These are phyloP conservation scores for Sternotherus odoratus DNA, from an alignment of 2,797 vertebrate genomes.

Conservation along the genomic window DNA sequence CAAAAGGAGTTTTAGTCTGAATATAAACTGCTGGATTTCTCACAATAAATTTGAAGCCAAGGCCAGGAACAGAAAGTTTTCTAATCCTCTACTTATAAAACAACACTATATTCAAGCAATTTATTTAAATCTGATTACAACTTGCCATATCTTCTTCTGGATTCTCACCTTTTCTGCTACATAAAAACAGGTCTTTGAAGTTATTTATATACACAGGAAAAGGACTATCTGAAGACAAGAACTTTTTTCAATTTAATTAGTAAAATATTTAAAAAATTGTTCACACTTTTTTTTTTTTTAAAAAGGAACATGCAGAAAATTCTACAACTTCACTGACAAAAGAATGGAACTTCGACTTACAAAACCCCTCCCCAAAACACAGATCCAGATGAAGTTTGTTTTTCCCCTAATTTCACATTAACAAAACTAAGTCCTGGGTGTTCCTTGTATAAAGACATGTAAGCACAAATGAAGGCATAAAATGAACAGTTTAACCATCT, in stretches of 20 bases:
- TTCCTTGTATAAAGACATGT: conserved; percentile 73
- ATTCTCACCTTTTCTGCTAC: not conserved
- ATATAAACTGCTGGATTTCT: not conserved
- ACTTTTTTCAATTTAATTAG: conserved; percentile 9
- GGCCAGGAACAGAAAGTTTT: not conserved
- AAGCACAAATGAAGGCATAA: conserved; percentile 58
- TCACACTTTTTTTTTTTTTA: not conserved
- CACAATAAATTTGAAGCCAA: conserved; percentile 9
- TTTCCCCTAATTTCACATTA: conserved; percentile 21
- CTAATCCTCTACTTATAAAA: not conserved
- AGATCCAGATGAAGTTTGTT: conserved; percentile 43
- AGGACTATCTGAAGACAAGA: not conserved
- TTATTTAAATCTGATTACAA: not conserved
- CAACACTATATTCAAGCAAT: not conserved
- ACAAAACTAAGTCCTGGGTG: conserved; percentile 60
- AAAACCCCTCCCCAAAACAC: conserved; percentile 24
- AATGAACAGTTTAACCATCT: conserved; percentile 60
- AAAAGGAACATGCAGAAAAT: conserved; percentile 39
- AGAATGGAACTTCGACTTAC: conserved; percentile 47
- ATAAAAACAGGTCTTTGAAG: not conserved
- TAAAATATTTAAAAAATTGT: not conserved
- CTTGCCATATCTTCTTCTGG: not conserved
- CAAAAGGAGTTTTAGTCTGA: not conserved
- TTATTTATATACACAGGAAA: not conserved
- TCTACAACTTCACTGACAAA: conserved; percentile 38